Conservation (phyloP, 2,888 invertebrate species). For the Stenodera caucasica region DNA sequence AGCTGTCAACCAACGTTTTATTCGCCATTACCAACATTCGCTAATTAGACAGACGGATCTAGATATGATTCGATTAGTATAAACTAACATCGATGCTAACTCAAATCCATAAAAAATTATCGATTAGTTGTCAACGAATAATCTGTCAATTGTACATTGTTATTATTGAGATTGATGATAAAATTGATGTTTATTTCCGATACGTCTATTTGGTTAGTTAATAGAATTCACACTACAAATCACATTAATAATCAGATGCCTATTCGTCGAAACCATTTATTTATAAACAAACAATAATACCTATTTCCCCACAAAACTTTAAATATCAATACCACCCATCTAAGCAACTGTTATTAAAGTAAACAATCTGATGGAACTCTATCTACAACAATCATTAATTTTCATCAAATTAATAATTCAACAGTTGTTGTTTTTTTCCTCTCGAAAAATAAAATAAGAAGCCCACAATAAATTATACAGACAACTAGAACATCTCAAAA, state of each 20-base stretch:
- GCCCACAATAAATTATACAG: too few relatives aligned
- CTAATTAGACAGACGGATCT: slow-evolving; percentile 31
- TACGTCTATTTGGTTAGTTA: neutral
- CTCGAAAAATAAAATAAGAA: too few relatives aligned
- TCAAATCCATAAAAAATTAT: too few relatives aligned
- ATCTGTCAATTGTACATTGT: too few relatives aligned
- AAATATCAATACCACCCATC: neutral
- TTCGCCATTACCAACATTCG: slow-evolving; percentile 37
- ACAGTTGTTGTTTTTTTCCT: too few relatives aligned
- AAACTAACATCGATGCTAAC: neutral
- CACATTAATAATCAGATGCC: neutral
- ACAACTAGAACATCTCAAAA: too few relatives aligned
- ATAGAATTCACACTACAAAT: neutral
- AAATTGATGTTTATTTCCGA: neutral
- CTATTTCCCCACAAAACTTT: neutral
- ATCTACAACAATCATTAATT: too few relatives aligned
- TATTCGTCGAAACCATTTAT: neutral
- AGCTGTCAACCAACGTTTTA: slow-evolving; percentile 44
- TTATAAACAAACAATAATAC: neutral
- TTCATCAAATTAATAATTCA: too few relatives aligned
- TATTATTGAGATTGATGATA: neutral
- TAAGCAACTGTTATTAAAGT: neutral
- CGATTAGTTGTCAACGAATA: too few relatives aligned
- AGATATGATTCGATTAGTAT: neutral
- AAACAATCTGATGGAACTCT: too few relatives aligned